Conservation (phyloP, 2,888 invertebrate genomes). For the Salticus scenicus region DNA sequence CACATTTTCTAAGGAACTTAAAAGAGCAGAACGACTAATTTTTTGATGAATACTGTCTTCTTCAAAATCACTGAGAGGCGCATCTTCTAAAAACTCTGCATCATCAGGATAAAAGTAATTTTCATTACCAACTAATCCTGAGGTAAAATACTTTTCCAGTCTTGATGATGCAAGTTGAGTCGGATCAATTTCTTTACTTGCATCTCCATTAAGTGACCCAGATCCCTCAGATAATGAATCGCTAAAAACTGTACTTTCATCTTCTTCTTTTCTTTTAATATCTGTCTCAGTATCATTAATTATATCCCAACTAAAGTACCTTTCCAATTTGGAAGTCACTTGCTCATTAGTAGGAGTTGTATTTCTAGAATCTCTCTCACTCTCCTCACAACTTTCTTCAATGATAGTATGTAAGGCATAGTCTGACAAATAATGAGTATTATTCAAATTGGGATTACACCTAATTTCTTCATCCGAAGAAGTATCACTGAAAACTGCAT, state of each 20-base stretch:
- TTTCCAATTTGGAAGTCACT: slow-evolving; percentile 50
- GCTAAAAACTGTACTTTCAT: slow-evolving; percentile 60
- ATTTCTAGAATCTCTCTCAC: slow-evolving; percentile 76
- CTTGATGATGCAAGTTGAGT: slow-evolving; percentile 88
- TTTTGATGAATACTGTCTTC: slow-evolving; percentile 52
- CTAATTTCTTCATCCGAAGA: slow-evolving; percentile 64
- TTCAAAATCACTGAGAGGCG: slow-evolving; percentile 55
- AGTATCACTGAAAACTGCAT: slow-evolving; percentile 44
- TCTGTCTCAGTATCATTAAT: slow-evolving; percentile 44
- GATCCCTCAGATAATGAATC: slow-evolving; percentile 80
- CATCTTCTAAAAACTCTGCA: slow-evolving; percentile 67
- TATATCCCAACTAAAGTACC: slow-evolving; percentile 67
- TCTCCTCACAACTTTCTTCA: slow-evolving; percentile 95
- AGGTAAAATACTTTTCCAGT: slow-evolving; percentile 88
- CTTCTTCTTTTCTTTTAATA: slow-evolving; percentile 27
- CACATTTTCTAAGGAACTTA: slow-evolving; percentile 60
- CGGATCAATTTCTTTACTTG: slow-evolving; percentile 80
- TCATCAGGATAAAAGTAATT: slow-evolving; percentile 70
- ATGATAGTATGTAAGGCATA: slow-evolving; percentile 94
- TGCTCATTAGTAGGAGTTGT: slow-evolving; percentile 57
- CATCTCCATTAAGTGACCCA: slow-evolving; percentile 89
- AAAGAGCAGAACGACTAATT: slow-evolving; percentile 58
- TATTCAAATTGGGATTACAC: slow-evolving; percentile 26
- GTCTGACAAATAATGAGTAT: slow-evolving; percentile 64
- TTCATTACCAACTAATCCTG: slow-evolving; percentile 69